Evolutionary conservation across 2,797 vertebrate species (phyloP), one percentile per base, ranked within the genome.

Genomic region (Pagetopsis macropterus): DNA sequence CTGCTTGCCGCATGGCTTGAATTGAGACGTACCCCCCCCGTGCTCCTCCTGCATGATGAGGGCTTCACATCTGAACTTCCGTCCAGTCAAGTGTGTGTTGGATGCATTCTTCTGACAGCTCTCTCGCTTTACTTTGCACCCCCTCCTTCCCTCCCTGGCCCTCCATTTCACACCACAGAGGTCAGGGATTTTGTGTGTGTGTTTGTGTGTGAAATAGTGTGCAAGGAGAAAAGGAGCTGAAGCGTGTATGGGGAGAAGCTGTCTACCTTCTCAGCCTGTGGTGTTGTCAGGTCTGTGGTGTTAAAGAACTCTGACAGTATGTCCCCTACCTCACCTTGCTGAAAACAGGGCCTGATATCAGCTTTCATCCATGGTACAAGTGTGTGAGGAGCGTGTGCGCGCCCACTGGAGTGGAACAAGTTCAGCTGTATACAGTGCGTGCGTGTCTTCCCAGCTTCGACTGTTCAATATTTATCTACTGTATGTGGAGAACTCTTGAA

Each of bases 321-420:
- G 93, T 93, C 92, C 92, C 92, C 88, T 84, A 87, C 82, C 86
- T 94, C 89, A 91, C 92, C 91, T 91, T 90, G 78, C 75, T 88
- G 88, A 79, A 83, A 90, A 89, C 87, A 84, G 70, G 75, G 83
- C 64, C 85, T 86, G 79, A 88, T 90, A 91, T 90, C 86, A 75
- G 83, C 84, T 87, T 89, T 88, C 87, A 89, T 88, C 72, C 83
- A 21, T 62, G 61, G 72, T 68, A 72, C 67, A 27, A 27, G 27
- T 27, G 27, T 27, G 27, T 78, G 78, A 74, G 41, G 46, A 59
- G 63, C 23, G 75, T 64, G 69, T 72, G 63, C 9, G 23, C 65
- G 72, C 14, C 62, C 51, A 37, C 60, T 60, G 58, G 70, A 80
- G 72, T 75, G 66, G 54, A 75, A 76, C 74, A 58, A 60, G 78